Evolutionary conservation across 2,888 invertebrate genomes (phyloP).

Genomic region (Tetrapedia diversipes): DNA sequence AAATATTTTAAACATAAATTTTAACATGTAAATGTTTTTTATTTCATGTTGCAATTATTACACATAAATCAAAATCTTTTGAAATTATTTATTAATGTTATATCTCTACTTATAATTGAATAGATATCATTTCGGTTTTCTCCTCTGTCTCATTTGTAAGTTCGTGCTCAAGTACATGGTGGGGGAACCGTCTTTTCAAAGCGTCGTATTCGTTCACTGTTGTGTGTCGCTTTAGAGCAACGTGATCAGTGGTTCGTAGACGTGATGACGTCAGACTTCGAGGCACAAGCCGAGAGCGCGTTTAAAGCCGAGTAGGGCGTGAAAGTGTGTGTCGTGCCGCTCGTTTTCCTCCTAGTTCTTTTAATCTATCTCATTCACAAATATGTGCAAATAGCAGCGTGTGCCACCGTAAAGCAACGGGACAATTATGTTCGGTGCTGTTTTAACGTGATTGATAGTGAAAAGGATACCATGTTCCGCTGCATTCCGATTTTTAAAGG

Average conservation of each 20-base stretch:
- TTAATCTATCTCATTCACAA: conserved; percentile 52
- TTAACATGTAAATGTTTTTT: not conserved
- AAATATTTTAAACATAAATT: not conserved
- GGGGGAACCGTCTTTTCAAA: conserved; percentile 40
- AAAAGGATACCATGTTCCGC: conserved; percentile 90
- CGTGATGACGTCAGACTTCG: conserved; percentile 80
- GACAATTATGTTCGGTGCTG: conserved; percentile 75
- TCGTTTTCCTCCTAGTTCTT: conserved; percentile 63
- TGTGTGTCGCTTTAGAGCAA: conserved; percentile 68
- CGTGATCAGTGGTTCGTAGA: conserved; percentile 73
- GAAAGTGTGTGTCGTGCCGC: conserved; percentile 78
- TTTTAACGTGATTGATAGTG: conserved; percentile 72
- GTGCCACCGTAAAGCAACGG: conserved; percentile 51
- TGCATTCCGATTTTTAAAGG: conserved; percentile 98
- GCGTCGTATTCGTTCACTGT: conserved; percentile 59
- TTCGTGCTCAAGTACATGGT: conserved; percentile 8
- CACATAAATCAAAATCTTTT: not conserved
- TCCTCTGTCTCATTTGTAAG: conserved; percentile 7
- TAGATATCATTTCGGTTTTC: not conserved
- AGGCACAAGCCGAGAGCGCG: conserved; percentile 77
- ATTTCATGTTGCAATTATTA: not conserved
- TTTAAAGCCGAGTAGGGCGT: conserved; percentile 81
- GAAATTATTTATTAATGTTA: not conserved
- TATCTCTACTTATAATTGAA: not conserved
- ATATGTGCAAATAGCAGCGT: conserved; percentile 72